Conservation (phyloP, 2,113 vertebrate genomes). For the Perognathus longimembris region DNA sequence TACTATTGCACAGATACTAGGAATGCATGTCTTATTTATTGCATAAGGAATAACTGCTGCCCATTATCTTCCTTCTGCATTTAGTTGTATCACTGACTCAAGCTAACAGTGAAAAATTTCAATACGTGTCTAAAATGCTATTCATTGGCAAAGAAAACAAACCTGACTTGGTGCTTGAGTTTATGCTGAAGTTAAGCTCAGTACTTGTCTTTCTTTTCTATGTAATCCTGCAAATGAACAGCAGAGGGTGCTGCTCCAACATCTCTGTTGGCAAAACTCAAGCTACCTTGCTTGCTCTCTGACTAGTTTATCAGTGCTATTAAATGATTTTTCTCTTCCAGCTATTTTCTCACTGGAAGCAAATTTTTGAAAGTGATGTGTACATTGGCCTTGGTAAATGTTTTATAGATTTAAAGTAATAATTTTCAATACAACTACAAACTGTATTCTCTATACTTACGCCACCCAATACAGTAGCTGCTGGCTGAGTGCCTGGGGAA, state of each 20-base stretch:
- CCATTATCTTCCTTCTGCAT: background rate
- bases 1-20: rapidly evolving
- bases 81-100: background rate
- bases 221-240: conserved; percentile 50
- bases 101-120: background rate
- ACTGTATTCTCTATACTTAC: background rate
- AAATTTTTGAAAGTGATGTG: background rate
- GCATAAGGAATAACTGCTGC: background rate
- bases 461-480: background rate
- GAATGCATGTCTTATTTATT: background rate
- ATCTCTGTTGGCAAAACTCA: background rate
- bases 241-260: conserved; percentile 84
- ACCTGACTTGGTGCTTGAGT: too few species aligned
- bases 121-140: background rate
- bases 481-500: background rate
- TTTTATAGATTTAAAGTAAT: background rate
- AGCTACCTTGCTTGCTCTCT: background rate
- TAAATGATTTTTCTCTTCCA: conserved; percentile 69
- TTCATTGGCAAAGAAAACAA: background rate
- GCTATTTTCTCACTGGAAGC: conserved; percentile 79
- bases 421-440: background rate
- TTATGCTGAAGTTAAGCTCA: too few species aligned
- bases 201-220: background rate
- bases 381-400: background rate
- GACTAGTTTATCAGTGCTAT: background rate